Percentiles rank a stretch among this genome's conserved stretches.
Conservation (phyloP, 1,140 invertebrate species). For the Rhopalosiphum maidis region DNA sequence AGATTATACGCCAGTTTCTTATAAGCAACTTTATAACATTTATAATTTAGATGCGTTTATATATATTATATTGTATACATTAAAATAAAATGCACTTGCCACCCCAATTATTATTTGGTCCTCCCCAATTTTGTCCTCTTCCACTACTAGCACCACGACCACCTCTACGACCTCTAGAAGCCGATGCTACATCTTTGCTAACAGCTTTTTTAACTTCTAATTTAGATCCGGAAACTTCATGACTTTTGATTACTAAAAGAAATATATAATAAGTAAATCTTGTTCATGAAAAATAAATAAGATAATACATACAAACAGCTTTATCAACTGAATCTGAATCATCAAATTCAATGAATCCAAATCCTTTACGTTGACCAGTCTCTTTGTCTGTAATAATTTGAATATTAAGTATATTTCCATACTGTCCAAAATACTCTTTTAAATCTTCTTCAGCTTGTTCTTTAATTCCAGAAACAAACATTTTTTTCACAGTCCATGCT, state of each 20-base stretch:
- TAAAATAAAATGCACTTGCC: constrained; percentile 24
- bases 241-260: constrained; percentile 60
- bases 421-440: constrained; percentile 82
- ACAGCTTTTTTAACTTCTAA: constrained; percentile 62
- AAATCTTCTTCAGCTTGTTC: constrained; percentile 90
- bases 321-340: constrained; percentile 97
- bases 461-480: constrained; percentile 91
- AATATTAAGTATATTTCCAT: constrained; percentile 83
- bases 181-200: constrained; percentile 59
- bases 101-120: constrained; percentile 40
- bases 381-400: constrained; percentile 92
- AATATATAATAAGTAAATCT: background rate
- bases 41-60: background rate
- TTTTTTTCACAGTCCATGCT: constrained; percentile 92
- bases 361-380: constrained; percentile 89
- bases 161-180: constrained; percentile 58
- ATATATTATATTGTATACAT: background rate
- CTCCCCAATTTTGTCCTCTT: constrained; percentile 56
- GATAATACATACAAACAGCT: constrained; percentile 77
- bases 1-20: background rate
- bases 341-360: constrained; percentile 95
- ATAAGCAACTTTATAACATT: background rate
- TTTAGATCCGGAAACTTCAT: constrained; percentile 60
- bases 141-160: constrained; percentile 59
- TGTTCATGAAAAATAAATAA: background rate